These are phyloP conservation scores for Coluber constrictor DNA, from an alignment of 2,797 vertebrate species.

Conservation along the genomic window DNA sequence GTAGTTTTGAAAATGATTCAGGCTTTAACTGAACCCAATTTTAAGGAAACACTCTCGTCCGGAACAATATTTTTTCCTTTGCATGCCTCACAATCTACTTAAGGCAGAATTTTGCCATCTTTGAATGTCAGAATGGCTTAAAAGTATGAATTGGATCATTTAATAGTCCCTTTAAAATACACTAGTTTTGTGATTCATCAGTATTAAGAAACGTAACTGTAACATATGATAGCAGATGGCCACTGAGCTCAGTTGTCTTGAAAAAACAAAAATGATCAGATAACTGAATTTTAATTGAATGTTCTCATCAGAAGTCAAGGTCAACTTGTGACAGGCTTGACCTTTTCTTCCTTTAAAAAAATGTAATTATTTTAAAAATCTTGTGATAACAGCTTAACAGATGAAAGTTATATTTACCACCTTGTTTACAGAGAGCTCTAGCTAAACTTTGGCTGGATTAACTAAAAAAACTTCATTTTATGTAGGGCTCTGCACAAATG, in stretches of 20 bases:
- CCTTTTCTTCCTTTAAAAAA: background rate
- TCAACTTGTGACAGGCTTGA: background rate
- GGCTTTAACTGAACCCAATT: background rate
- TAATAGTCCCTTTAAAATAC: background rate
- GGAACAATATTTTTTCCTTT: background rate
- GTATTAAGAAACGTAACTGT: background rate
- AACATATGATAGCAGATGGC: background rate
- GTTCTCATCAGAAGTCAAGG: background rate
- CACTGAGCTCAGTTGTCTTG: background rate
- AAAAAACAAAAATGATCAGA: background rate
- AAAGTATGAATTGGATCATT: background rate
- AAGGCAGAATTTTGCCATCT: background rate
- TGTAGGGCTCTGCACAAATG: constrained; percentile 8
- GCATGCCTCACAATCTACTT: background rate
- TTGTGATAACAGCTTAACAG: background rate
- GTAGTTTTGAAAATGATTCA: background rate
- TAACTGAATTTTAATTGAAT: background rate
- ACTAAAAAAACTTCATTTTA: rapidly evolving
- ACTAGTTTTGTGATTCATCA: constrained; percentile 4
- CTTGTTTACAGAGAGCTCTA: background rate
- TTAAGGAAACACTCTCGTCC: background rate
- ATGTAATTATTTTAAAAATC: background rate
- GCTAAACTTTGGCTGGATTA: background rate
- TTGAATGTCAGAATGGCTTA: constrained; percentile 17
- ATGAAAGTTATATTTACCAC: background rate